These are phyloP conservation scores for Zeugodacus cucurbitae DNA, from an alignment of 1,140 invertebrate genomes.

Conservation along the genomic window DNA sequence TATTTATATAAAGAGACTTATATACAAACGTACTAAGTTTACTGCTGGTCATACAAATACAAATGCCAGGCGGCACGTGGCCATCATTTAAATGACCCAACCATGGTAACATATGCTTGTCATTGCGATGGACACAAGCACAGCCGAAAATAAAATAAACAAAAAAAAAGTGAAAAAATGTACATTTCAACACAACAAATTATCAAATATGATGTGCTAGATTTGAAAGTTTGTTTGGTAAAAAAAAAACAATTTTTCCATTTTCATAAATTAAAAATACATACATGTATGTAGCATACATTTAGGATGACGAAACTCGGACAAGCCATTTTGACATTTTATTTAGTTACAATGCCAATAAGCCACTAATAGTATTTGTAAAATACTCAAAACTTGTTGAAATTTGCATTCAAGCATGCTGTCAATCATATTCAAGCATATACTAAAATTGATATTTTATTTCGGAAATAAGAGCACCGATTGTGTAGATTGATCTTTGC, in stretches of 20 bases:
- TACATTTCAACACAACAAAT: background rate
- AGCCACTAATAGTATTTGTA: no score
- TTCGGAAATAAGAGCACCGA: background rate
- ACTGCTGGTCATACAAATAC: background rate
- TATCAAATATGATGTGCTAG: background rate
- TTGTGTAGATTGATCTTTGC: no score
- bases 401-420: background rate
- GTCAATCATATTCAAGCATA: background rate
- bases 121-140: background rate
- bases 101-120: background rate
- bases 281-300: background rate
- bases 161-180: background rate
- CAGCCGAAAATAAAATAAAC: background rate
- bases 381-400: background rate
- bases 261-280: background rate
- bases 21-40: background rate
- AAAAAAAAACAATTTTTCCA: background rate
- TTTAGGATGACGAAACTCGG: background rate
- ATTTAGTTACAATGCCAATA: no score
- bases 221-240: background rate
- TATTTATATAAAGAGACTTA: background rate
- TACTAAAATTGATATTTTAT: background rate
- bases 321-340: no score
- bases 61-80: background rate
- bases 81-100: background rate